These are phyloP conservation scores for Eumerus sabulonum DNA, from an alignment of 2,888 invertebrate genomes.

Conservation along the genomic window DNA sequence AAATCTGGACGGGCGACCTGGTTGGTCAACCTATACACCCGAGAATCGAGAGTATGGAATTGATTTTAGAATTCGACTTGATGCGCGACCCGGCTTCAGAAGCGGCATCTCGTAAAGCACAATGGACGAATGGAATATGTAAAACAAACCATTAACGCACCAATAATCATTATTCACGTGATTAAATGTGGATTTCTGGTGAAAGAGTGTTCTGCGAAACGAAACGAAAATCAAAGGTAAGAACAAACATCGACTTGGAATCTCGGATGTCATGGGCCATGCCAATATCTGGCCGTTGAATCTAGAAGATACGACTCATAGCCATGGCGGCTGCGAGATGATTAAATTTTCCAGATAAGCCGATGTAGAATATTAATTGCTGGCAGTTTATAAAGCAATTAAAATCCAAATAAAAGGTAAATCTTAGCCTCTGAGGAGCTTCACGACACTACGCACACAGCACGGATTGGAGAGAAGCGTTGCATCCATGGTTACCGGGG, in stretches of 20 bases:
- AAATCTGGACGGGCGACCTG: constrained; percentile 47
- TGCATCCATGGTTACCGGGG: no score
- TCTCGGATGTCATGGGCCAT: constrained; percentile 48
- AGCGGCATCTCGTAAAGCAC: constrained; percentile 54
- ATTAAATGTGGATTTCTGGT: constrained; percentile 62
- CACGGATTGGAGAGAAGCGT: background rate
- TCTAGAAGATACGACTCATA: constrained; percentile 45
- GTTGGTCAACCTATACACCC: constrained; percentile 17
- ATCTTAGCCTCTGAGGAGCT: constrained; percentile 49
- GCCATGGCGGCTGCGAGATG: constrained; percentile 25
- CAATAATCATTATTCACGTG: constrained; percentile 78
- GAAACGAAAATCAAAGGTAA: constrained; percentile 5
- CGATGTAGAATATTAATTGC: constrained; percentile 60
- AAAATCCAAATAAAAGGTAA: constrained; percentile 64
- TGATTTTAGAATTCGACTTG: background rate
- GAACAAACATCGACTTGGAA: constrained; percentile 3
- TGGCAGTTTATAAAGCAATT: constrained; percentile 69
- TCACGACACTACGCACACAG: constrained; percentile 21
- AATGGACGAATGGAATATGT: constrained; percentile 70
- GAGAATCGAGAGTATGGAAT: constrained; percentile 26
- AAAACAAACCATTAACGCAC: constrained; percentile 79
- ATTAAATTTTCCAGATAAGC: constrained; percentile 64
- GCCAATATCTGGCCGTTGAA: constrained; percentile 55
- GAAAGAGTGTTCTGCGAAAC: constrained; percentile 56
- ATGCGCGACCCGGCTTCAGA: constrained; percentile 26